Base-by-base conservation (phyloP, 1,140 invertebrate species). In the Pseudomyrmex gracilis region DNA sequence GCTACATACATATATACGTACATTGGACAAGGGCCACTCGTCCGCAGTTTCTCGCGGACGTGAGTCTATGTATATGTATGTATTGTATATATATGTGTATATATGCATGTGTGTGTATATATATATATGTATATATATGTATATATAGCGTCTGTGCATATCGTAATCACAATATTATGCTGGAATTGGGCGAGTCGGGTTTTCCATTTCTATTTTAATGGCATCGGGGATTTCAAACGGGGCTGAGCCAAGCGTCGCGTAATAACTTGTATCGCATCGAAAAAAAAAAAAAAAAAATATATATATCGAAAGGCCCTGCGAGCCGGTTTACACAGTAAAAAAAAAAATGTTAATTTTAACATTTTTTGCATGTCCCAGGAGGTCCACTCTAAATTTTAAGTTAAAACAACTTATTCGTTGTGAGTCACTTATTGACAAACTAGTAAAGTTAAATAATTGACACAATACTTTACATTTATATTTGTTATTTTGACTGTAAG, bases 111-210 rank as follows among this genome's bases (percentile, higher is more conserved):
- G n/a, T n/a, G n/a, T n/a, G n/a, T 20, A 45, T 66, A 7, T 71
- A 49, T 71, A 66, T 67, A 71, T 22, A 73, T 24, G 15, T 53
- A 68, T 24, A 15, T 17, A 24, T n/a, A 15, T 68, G 55, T 82
- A 87, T 88, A 87, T 83, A 82, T 71, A 89, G 68, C 82, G 78
- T 89, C 87, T 87, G 85, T 89, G 87, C 87, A 91, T 93, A 93
- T 91, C 92, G 92, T 92, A 93, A 93, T 94, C 92, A 93, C 91
- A 93, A 93, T 94, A 94, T 93, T 93, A 93, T 93, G 90, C 91
- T 90, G 91, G 91, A 93, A 93, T 94, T 93, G 92, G 92, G 91
- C 92, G 92, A 91, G 90, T 90, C 90, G 92, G 87, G 87, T 93
- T 93, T 93, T 87, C 91, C 92, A 92, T 93, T 92, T 93, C 92